Base-by-base conservation (phyloP, 2,797 vertebrate species). In the Anguilla megastoma region DNA sequence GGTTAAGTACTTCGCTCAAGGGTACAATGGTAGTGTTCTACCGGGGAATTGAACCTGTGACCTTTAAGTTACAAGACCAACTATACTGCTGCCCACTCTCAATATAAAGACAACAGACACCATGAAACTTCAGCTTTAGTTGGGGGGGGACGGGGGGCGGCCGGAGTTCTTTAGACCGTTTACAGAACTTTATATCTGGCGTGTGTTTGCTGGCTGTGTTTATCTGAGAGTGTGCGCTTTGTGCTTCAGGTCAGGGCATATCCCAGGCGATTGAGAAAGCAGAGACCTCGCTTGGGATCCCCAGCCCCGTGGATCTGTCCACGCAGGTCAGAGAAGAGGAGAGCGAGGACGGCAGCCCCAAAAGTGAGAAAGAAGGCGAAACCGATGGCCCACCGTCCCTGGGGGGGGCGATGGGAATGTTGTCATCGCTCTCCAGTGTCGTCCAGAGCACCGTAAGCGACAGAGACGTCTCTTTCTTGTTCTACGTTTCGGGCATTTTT, bases 201-300 rank as follows among this genome's bases (percentile, higher is more conserved):
- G 21, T 18, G 21, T 18, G 36, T 76, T 41, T 41, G 2, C 30
- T 21, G 18, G 36, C 0, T 54, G 45, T 54, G n/a, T 36, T 36
- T 63, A 16, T 85, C 52, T 85, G 27, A 85, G 1, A 33, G 21
- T 0, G 3, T 60, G 54, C 3, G 0, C 52, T 60, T 54, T 85
- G 52, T 14, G 16, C 41, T n/a, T 82, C 92, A 99, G 98, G 99
- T 87, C 98, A 99, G 89, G 97, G 98, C 6, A 96, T 99, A 95
- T 98, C 97, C 89, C 97, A 97, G 91, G 98, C 96, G 88, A 98
- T 99, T 16, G 98, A 99, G 93, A 99, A 99, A 93, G 98, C 99
- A 0, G 98, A 99, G 94, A 97, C 96, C 0, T 97, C 98, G 0
- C 95, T 99, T 90, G 98, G 99, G 84, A 98, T 99, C 87, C 98